Percentiles rank a stretch among this genome's conserved stretches.
phyloP scores from a whole-genome alignment of 1,140 invertebrate genomes.

The Lordiphosa mommai region DNA sequence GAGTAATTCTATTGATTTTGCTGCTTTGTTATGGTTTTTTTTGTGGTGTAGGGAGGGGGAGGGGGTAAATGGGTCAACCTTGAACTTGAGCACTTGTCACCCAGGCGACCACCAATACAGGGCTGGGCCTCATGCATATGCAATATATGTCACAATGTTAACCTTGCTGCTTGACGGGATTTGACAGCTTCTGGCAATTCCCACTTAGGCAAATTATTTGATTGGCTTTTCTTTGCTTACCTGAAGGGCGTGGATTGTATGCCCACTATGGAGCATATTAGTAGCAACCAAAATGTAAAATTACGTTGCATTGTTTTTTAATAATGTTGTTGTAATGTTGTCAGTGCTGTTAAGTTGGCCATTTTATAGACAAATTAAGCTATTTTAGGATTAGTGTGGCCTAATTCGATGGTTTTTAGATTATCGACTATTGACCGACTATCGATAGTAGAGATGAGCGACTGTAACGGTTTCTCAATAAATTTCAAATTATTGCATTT shows the following conservation, averaged over 20 bases:
- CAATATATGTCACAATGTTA: too few relatives aligned
- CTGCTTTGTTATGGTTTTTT: neutral
- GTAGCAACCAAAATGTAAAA: slow-evolving; percentile 15
- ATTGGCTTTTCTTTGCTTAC: neutral
- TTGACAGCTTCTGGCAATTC: too few relatives aligned
- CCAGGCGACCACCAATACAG: too few relatives aligned
- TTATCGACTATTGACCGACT: too few relatives aligned
- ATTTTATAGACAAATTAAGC: neutral
- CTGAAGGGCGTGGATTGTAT: slow-evolving; percentile 18
- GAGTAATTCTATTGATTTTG: slow-evolving; percentile 17
- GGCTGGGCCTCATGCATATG: too few relatives aligned
- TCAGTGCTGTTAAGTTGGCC: slow-evolving; percentile 11
- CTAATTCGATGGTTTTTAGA: too few relatives aligned
- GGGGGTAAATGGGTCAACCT: slow-evolving; percentile 25
- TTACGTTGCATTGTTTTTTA: slow-evolving; percentile 30
- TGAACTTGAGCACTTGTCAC: slow-evolving; percentile 17
- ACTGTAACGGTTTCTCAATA: too few relatives aligned
- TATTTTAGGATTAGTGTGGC: too few relatives aligned
- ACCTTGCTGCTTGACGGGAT: neutral
- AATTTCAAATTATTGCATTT: too few relatives aligned
- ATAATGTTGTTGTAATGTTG: slow-evolving; percentile 35
- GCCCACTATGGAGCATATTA: slow-evolving; percentile 20
- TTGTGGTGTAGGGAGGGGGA: slow-evolving; percentile 1
- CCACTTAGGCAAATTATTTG: neutral
- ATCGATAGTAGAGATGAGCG: too few relatives aligned